Base-by-base conservation (phyloP, 1,140 invertebrate species). In the Drosophila dunni region DNA sequence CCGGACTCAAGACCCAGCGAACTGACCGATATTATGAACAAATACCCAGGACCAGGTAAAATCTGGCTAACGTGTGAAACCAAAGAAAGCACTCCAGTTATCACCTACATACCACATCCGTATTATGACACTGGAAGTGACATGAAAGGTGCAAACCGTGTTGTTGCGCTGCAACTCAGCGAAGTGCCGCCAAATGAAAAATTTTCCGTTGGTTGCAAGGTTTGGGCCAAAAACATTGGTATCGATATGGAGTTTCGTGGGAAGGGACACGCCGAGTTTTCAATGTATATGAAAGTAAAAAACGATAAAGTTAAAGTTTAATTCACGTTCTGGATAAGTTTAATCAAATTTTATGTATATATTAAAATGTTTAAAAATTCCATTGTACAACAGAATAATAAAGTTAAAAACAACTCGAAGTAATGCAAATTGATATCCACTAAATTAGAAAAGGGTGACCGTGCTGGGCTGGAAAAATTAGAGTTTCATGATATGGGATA, bases 181-280 rank as follows among this genome's bases (percentile, higher is more conserved):
- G 15, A 74, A n/a, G 17, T 86, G 7, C 72, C 79, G 1, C 1
- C 8, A 9, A 79, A 89, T 24, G 4, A 7, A 2, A 10, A 64
- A 6, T 2, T 74, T 2, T 7, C 5, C 7, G 13, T 86, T 3
- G 11, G 2, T 0, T 86, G 83, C 45, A 51, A 44, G 3, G 58
- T 69, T 7, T 88, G 83, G 83, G 83, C 83, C 7, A 72, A 72
- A 10, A 88, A 88, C 34, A 83, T 88, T 5, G 20, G 56, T 0
- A 44, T 88, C 10, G 7, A 78, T 1, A 34, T n/a, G 10, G 5
- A 53, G 17, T 29, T 29, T 44, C 8, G 5, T 8, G 62, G 70
- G 8, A 10, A 9, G 9, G 81, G 53, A 1, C 56, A 79, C 6
- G 58, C 53, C 1, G 53, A 40, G 17, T 58, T 85, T 1, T 29